Base-by-base conservation (phyloP, 2,113 vertebrate species). In the Ptilonorhynchus violaceus region DNA sequence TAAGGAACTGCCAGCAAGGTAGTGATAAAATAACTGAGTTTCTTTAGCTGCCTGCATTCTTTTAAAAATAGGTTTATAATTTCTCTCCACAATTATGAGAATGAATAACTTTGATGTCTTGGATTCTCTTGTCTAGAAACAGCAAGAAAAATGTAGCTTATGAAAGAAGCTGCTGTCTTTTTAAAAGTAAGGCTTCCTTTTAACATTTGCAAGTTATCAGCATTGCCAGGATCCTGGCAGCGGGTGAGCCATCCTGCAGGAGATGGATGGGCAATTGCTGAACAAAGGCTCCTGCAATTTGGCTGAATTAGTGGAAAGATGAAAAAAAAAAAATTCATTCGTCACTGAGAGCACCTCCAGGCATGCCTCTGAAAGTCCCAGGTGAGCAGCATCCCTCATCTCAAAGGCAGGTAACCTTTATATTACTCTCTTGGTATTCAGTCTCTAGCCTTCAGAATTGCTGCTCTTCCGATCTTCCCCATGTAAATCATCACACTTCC, bases 401-500 rank as follows among this genome's bases (percentile, higher is more conserved):
- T 37, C 75, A 42, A 49, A 93, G 81, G 86, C 81, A 96, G 82
- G 64, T 92, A 96, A 98, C 88, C 88, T 98, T 98, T 97, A 56
- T 47, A 28, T 68, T 73, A 39, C 44, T 60, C 70, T 86, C 39
- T 39, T 89, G 75, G 24, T 67, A 92, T 97, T 98, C 67, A 44
- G 74, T 94, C 79, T 89, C 80, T 91, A 95, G 94, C 97, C 96
- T 97, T 98, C 92, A 83, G 92, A 98, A 88, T 94, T 12, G 4
- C 85, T 94, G 87, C 64, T 94, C 88, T 96, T 97, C 97, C 44
- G 5, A 88, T 97, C 72, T 93, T 97, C 89, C 56, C 74, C 44
- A 30, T 94, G 86, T 91, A 98, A 97, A 97, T 96, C 85, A 88
- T 84, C 87, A 92, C 58, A 91, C 88, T 97, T 93, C 95, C 85